Evolutionary conservation across 2,113 vertebrate genomes (phyloP), one percentile per base, ranked within the genome.

Genomic region (Dipodomys spectabilis): DNA sequence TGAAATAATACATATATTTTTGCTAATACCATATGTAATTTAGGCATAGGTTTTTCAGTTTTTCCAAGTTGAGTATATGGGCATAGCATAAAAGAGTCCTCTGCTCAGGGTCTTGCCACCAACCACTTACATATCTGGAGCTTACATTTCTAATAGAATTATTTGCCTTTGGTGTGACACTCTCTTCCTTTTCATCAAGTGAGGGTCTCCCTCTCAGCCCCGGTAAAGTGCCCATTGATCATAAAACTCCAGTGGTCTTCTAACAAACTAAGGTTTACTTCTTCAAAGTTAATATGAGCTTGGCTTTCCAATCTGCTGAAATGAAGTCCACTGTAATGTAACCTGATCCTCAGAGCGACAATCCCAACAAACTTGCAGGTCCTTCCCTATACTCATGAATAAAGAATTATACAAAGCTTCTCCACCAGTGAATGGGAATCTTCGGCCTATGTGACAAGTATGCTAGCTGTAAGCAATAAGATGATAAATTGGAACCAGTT

Each of bases 161-260:
- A 22, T 75, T 7, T n/a, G 75, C n/a, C 1, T 22, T 28, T 32
- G 2, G 2, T 18, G 0, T n/a, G 68, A 57, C 13, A 71, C 0
- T 15, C 1, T 62, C 68, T 32, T 74, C n/a, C 65, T 53, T 6
- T 23, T 28, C 57, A 19, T 28, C 45, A 84, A 74, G 1, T 57
- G 60, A 69, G n/a, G 10, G 5, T 49, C 28, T 85, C 27, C 67
- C 22, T 85, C n/a, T 78, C 16, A 74, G 57, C 4, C 35, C 13
- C 8, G 25, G 0, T 6, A 28, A 13, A 25, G 15, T 6, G 65
- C 2, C 7, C 3, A 49, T 4, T 71, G 18, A 5, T 80, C n/a
- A 49, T 32, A 79, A 12, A 1, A 28, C 49, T 6, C 2, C 18
- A 22, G 9, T 67, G 78, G 60, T 86, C 27, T 64, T 25, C 23